phyloP scores from a whole-genome alignment of 2,888 invertebrate genomes.

The Charanyca ferruginea region DNA sequence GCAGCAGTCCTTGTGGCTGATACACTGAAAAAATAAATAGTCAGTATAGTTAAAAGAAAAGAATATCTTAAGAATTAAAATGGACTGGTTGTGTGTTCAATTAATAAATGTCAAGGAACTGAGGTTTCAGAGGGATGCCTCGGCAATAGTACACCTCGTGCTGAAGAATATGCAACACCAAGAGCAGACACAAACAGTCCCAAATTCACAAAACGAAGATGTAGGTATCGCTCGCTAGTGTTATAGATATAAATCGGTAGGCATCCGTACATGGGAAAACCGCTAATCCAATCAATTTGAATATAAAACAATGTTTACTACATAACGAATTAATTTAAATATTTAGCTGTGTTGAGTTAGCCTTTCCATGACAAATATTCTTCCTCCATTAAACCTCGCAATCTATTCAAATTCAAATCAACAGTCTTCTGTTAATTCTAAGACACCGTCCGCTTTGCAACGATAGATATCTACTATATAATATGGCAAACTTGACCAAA shows the following conservation, averaged over 20 bases:
- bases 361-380: background rate
- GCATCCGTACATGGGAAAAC: too few relatives aligned
- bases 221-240: background rate
- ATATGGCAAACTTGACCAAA: background rate
- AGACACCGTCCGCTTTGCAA: slow-evolving; percentile 3
- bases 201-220: too few relatives aligned
- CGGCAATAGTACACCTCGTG: background rate
- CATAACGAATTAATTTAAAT: background rate
- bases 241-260: background rate
- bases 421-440: background rate
- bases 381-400: too few relatives aligned
- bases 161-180: background rate
- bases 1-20: slow-evolving; percentile 79
- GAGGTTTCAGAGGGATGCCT: background rate
- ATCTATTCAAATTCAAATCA: too few relatives aligned
- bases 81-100: background rate
- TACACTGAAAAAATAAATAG: slow-evolving; percentile 73
- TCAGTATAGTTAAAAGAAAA: background rate
- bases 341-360: background rate
- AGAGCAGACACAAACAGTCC: background rate
- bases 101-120: background rate
- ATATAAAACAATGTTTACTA: too few relatives aligned
- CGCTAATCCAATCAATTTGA: background rate
- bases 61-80: background rate
- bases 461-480: background rate